These are phyloP conservation scores for Beris morrisii DNA, from an alignment of 2,888 invertebrate species.

Conservation along the genomic window DNA sequence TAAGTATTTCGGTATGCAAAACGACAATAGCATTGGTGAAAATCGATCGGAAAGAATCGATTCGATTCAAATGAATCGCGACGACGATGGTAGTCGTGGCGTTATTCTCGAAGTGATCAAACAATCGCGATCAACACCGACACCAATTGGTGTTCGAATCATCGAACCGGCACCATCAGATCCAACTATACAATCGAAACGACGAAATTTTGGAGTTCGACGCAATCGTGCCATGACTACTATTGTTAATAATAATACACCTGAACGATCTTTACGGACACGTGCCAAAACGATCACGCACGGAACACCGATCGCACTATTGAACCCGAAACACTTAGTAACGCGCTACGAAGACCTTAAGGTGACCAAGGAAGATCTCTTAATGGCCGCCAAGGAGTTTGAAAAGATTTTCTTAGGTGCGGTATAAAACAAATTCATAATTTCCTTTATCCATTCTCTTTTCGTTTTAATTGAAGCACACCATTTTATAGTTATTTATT, in stretches of 20 bases:
- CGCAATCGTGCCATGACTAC: slow-evolving; percentile 44
- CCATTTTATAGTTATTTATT: slow-evolving; percentile 10
- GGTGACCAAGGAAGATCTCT: slow-evolving; percentile 50
- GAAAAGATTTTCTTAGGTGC: slow-evolving; percentile 49
- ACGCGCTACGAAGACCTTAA: slow-evolving; percentile 49
- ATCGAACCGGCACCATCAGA: not conserved
- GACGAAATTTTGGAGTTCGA: slow-evolving; percentile 5
- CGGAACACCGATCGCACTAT: slow-evolving; percentile 38
- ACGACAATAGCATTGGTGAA: slow-evolving; percentile 5
- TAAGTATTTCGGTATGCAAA: slow-evolving; percentile 51
- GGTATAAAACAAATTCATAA: slow-evolving; percentile 39
- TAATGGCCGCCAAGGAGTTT: slow-evolving; percentile 46
- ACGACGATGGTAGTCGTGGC: slow-evolving; percentile 3
- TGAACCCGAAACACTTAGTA: slow-evolving; percentile 29
- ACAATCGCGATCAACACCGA: not conserved
- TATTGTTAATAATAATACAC: slow-evolving; percentile 7
- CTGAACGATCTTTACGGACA: slow-evolving; percentile 39
- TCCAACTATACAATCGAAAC: not conserved
- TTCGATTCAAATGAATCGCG: not conserved
- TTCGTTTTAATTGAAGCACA: not conserved
- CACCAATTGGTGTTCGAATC: slow-evolving; percentile 2
- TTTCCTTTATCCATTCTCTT: not conserved
- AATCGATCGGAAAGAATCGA: not conserved
- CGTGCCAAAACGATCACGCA: slow-evolving; percentile 46
- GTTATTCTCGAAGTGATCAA: slow-evolving; percentile 31